These are phyloP conservation scores for Neodontobutis hainanensis DNA, from an alignment of 2,113 vertebrate species.

Conservation along the genomic window DNA sequence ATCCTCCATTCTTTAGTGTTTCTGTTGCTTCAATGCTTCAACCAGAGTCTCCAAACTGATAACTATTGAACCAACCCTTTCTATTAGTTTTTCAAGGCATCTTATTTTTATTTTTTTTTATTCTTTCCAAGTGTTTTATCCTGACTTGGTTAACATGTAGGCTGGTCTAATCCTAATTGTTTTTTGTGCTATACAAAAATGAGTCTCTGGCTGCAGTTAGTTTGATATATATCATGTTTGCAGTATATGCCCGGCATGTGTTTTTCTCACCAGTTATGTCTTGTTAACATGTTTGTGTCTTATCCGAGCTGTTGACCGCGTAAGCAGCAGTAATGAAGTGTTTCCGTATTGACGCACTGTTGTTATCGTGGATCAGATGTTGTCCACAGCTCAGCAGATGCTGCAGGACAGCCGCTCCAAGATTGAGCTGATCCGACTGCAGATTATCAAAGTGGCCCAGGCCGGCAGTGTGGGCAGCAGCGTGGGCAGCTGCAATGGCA, in stretches of 20 bases:
- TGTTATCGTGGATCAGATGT: conserved; percentile 70
- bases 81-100: too few relatives aligned
- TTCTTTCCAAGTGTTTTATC: too few relatives aligned
- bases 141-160: too few relatives aligned
- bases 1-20: too few relatives aligned
- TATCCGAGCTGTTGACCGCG: conserved; percentile 7
- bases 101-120: too few relatives aligned
- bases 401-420: conserved; percentile 78
- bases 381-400: conserved; percentile 79
- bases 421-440: conserved; percentile 76
- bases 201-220: too few relatives aligned
- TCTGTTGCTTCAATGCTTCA: too few relatives aligned
- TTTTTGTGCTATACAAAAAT: too few relatives aligned
- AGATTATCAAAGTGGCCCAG: conserved; percentile 75
- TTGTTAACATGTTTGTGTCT: not conserved
- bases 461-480: conserved; percentile 35
- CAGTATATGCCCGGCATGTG: not conserved
- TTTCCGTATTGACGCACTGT: conserved; percentile 42
- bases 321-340: conserved; percentile 22
- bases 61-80: too few relatives aligned
- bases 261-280: conserved; percentile 4
- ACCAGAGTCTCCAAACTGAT: too few relatives aligned
- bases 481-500: not conserved
- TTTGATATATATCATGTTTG: too few relatives aligned
- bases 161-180: too few relatives aligned